Evolutionary conservation across 1,140 invertebrate genomes (phyloP).

Genomic region (Melanaphis sacchari): DNA sequence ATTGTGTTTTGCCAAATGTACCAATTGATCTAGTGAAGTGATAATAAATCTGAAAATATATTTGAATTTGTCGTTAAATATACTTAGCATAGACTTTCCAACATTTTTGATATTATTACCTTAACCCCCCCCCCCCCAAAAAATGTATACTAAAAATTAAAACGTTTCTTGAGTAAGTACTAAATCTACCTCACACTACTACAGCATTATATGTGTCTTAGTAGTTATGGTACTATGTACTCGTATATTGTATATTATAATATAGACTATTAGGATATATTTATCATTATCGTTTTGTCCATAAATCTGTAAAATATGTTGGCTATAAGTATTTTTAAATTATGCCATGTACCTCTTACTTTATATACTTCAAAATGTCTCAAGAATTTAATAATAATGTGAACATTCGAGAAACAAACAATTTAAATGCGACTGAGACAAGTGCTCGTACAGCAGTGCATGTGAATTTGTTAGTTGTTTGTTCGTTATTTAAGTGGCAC

Average conservation of each 20-base stretch:
- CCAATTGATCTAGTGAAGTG: too few species aligned
- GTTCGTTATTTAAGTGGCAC: constrained; percentile 30
- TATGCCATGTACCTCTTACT: not conserved
- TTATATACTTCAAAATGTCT: not conserved
- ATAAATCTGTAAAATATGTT: not conserved
- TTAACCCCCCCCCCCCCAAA: too few species aligned
- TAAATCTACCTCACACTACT: not conserved
- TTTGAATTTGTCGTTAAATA: too few species aligned
- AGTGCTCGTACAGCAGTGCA: constrained; percentile 10
- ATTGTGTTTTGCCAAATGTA: too few species aligned
- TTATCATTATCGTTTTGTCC: not conserved
- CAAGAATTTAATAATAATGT: constrained; percentile 17
- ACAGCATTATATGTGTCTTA: not conserved
- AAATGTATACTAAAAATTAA: too few species aligned
- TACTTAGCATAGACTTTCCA: too few species aligned
- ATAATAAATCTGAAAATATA: too few species aligned
- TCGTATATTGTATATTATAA: too few species aligned
- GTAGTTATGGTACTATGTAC: too few species aligned
- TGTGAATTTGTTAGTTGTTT: constrained; percentile 13
- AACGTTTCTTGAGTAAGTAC: too few species aligned
- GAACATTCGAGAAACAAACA: constrained; percentile 23
- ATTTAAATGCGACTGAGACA: not conserved
- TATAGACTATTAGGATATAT: not conserved
- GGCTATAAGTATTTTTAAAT: not conserved
- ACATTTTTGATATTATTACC: too few species aligned